Base-by-base conservation (phyloP, 2,888 invertebrate species). In the Cecidostiba fungosa region DNA sequence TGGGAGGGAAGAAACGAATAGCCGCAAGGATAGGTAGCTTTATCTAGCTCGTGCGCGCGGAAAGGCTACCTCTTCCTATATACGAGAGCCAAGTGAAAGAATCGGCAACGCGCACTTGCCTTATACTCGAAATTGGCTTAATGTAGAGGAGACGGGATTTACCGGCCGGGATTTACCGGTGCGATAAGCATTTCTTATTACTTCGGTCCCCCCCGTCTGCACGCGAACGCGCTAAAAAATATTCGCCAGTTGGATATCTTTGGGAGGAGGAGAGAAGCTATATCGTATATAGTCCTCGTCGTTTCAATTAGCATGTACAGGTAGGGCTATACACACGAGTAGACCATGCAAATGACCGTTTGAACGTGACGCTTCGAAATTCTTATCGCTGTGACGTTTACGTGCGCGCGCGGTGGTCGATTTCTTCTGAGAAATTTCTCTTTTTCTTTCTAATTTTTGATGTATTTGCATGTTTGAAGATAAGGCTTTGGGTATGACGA, bases 291-390 rank as follows among this genome's bases (percentile, higher is more conserved):
- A 54, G 54, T 50, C 23, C 19, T 5, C 54, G n/a, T 79, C 66
- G 69, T 50, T 69, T 70, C 69, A 70, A 79, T 78, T 78, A 78
- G 69, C 69, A 79, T 69, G 69, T 47, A 69, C 79, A 3, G 43
- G 43, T 47, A 47, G 66, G 62, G 3, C 3, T 26, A 29, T 14
- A 29, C 29, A 16, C 66, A 14, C n/a, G n/a, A n/a, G n/a, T n/a
- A 14, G 19, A 43, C 77, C 36, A 23, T 29, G 16, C 47, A 36
- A 69, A 39, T 32, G 59, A 10, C 66, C 26, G 66, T 26, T 3
- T 14, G 29, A 66, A 66, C 66, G 66, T 26, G 66, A 66, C 66
- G 66, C 66, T 66, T 29, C 66, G 66, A 66, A 66, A 66, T 66
- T 66, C 29, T 66, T 66, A 66, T 66, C 66, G 66, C 66, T 4